Evolutionary conservation across 2,113 vertebrate genomes (phyloP).

Genomic region (Vidua macroura): DNA sequence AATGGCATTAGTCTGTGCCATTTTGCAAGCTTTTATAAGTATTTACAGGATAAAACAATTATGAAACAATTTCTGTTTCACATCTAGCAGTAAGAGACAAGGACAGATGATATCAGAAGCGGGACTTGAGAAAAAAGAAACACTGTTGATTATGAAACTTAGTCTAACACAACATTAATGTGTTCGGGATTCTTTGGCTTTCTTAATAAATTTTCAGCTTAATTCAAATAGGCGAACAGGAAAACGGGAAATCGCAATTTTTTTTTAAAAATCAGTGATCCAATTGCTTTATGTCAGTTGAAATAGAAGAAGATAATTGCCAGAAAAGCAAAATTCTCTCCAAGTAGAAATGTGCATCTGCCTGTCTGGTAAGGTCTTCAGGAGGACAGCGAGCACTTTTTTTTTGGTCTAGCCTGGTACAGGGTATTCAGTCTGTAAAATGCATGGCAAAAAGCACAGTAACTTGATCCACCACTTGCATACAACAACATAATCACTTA

Average conservation of each 20-base stretch:
- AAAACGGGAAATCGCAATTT: neutral
- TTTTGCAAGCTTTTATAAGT: neutral
- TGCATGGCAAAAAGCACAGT: neutral
- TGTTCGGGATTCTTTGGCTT: neutral
- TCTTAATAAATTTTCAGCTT: neutral
- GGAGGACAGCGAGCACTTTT: neutral
- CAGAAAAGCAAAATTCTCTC: neutral
- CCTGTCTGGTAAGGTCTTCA: neutral
- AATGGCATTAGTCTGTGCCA: neutral
- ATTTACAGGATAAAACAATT: neutral
- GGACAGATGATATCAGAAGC: neutral
- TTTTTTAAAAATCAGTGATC: neutral
- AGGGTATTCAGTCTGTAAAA: neutral
- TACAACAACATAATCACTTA: neutral
- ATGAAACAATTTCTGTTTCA: neutral
- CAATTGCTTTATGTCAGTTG: neutral
- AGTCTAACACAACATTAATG: neutral
- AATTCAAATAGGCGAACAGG: neutral
- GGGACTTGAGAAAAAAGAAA: neutral
- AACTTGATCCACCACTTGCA: neutral
- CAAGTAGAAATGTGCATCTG: neutral
- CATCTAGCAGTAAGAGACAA: fast-evolving
- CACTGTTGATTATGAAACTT: neutral
- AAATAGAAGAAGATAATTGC: neutral
- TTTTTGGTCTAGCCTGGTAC: neutral